Evolutionary conservation across 1,140 invertebrate genomes (phyloP), one percentile per base, ranked within the genome.

Genomic region (Cydia strobilella): DNA sequence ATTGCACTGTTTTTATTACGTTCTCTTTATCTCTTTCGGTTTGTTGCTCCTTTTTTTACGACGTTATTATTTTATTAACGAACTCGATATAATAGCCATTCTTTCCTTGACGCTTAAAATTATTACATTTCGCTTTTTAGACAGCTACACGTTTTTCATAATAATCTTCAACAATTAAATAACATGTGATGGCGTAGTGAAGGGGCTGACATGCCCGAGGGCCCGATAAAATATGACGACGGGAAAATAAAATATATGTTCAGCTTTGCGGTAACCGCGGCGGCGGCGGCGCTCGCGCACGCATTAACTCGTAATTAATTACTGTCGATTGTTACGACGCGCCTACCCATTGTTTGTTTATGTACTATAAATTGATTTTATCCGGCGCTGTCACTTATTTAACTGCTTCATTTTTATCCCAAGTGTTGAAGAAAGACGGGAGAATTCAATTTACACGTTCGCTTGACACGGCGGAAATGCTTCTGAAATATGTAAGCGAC

Each of bases 1-100:
- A 93, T 93, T 93, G 90, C 89, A 92, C 85, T 93, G 90, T 91
- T 93, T 93, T 93, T 91, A 91, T 93, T 91, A 90, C 86, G 86
- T 87, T 89, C 86, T 88, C 88, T 91, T 90, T 92, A 90, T 92
- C 86, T 92, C 85, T 91, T 90, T 91, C 86, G 89, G 88, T 93
- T 90, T 90, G 86, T 91, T 91, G 86, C 86, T 82, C 79, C 81
- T 86, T 88, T 76, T 88, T 78, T 90, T 89, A 90, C 84, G 84
- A 83, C 80, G 84, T 91, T 90, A 88, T 91, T 91, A 90, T 92
- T 92, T 92, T 88, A 90, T 91, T 91, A 89, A 86, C 79, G 80
- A 86, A 83, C 82, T 79, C 74, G 74, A 75, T 39, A 72, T 75
- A 79, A 73, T 76, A 75, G 77, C 75, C 27, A 69, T 69, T 1